Percentiles rank a stretch among this genome's conserved stretches.
Conservation (phyloP, 2,797 vertebrate genomes). For the Antrozous pallidus region DNA sequence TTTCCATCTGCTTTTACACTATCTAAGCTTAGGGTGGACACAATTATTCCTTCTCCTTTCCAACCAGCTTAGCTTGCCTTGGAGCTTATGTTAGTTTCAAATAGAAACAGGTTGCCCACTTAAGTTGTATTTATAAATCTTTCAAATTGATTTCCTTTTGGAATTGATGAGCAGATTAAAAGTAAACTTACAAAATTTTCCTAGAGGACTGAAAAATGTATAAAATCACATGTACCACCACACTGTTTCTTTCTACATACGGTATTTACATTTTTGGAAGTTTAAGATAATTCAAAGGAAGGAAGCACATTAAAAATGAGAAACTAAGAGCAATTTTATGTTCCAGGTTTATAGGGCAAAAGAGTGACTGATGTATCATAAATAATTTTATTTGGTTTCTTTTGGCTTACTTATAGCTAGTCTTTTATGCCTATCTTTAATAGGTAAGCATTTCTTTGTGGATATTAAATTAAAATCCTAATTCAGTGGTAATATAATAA, state of each 20-base stretch:
- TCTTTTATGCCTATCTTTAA: not conserved
- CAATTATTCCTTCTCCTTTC: not conserved
- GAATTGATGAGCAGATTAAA: not conserved
- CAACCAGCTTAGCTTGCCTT: not conserved
- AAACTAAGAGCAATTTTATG: not conserved
- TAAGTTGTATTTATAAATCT: not conserved
- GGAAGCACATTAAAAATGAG: not conserved
- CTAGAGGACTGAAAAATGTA: not conserved
- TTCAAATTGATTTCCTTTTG: not conserved
- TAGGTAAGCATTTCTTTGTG: not conserved
- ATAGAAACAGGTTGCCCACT: not conserved
- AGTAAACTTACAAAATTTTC: not conserved
- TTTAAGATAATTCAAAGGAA: not conserved
- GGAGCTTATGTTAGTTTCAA: not conserved
- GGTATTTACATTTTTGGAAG: not conserved
- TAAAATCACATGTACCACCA: not conserved
- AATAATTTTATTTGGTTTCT: not conserved
- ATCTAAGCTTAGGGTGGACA: not conserved
- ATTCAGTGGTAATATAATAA: conserved; percentile 14
- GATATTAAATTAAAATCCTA: conserved; percentile 46
- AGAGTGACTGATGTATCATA: not conserved
- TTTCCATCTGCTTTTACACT: not conserved
- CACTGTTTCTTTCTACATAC: conserved; percentile 43
- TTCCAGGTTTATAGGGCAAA: not conserved
- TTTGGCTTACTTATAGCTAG: not conserved